Percentiles rank a stretch among this genome's conserved stretches.
Evolutionary conservation across 2,113 vertebrate genomes (phyloP).

Genomic region (Climacteris rufus): DNA sequence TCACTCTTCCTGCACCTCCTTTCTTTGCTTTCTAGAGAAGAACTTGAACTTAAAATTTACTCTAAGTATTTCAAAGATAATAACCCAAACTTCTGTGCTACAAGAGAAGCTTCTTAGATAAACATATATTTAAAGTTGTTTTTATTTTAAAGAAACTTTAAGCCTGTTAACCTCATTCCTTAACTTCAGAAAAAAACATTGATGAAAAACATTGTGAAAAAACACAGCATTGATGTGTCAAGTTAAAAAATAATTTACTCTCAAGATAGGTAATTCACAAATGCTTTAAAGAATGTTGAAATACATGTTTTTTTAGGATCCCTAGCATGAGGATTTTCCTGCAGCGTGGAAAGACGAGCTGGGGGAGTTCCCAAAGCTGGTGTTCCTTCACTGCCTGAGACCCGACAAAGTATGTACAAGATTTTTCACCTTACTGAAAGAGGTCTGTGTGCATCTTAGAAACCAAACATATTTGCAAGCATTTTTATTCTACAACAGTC

Average conservation of each 20-base stretch:
- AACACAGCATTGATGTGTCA: not conserved
- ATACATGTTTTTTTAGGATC: slow-evolving; percentile 62
- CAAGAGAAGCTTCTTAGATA: not conserved
- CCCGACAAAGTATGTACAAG: slow-evolving; percentile 79
- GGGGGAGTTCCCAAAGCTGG: slow-evolving; percentile 82
- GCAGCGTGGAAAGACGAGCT: slow-evolving; percentile 75
- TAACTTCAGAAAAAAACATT: not conserved
- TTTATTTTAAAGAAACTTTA: not conserved
- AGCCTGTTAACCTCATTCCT: not conserved
- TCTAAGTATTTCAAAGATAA: not conserved
- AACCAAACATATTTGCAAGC: not conserved
- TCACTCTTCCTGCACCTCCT: not conserved
- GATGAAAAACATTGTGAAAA: too few relatives aligned
- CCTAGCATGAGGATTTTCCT: slow-evolving; percentile 79
- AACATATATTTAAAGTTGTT: not conserved
- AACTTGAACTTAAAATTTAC: not conserved
- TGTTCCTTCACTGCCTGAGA: slow-evolving; percentile 74
- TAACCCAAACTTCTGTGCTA: not conserved
- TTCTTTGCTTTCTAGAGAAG: not conserved
- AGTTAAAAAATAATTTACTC: not conserved
- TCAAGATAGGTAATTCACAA: not conserved
- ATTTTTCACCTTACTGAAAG: not conserved
- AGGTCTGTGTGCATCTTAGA: not conserved
- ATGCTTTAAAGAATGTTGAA: not conserved
- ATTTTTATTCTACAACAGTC: not conserved